Base-by-base conservation (phyloP, 2,797 vertebrate species). In the Gymnopithys bicolor region DNA sequence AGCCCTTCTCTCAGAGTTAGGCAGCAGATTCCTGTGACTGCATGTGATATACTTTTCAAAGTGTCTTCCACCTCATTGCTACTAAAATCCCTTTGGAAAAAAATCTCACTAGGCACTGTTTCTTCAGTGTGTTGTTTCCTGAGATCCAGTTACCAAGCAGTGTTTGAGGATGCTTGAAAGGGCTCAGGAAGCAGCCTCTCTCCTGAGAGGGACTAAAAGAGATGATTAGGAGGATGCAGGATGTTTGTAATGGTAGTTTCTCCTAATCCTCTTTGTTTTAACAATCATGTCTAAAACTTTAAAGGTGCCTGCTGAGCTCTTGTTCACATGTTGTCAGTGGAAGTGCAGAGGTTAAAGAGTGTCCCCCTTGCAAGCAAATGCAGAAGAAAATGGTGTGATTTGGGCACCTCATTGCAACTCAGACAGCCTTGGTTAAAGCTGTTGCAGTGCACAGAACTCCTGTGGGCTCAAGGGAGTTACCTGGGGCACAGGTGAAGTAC, bases 251-350 rank as follows among this genome's bases (percentile, higher is more conserved):
- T 2, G 37, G 41, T 71, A 28, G 39, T 74, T 82, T 86, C 81
- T 58, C 21, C 52, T 89, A 83, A 91, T 84, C 71, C 81, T 69
- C 74, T 84, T 82, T 82, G 60, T 90, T 95, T 90, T 32, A 94
- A 62, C 73, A 74, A 28, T n/a, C 19, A 1, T 2, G 19, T 11
- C 32, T 32, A 22, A 69, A 77, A 87, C 93, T 78, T 46, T 13
- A 43, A 53, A 83, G 75, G n/a, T 45, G 27, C 86, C 76, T 30
- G 64, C 81, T 4, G 64, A 80, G 75, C 81, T 86, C 56, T 85
- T 89, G 77, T 89, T 90, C 32, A 21, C 21, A 24, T 6, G 55
- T 10, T 0, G 2, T 41, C 69, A 76, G 86, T 53, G 75, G 64
- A 67, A 79, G 59, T 11, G 55, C 74, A 80, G 77, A 68, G 75